Base-by-base conservation (phyloP, 2,797 vertebrate species). In the Coregonus sp. region DNA sequence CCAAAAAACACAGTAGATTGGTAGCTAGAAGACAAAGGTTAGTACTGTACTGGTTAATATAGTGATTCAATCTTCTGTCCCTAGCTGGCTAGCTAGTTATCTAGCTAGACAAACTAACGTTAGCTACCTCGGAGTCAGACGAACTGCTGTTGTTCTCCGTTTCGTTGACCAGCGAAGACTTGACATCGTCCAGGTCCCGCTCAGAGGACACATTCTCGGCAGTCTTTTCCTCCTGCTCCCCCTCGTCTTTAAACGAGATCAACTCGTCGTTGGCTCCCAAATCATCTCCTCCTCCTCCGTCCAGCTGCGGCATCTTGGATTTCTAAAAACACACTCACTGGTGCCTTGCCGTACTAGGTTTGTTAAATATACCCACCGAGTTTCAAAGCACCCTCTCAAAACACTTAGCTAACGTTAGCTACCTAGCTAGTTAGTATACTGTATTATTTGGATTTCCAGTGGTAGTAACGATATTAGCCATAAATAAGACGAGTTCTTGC, bases 141-240 rank as follows among this genome's bases (percentile, higher is more conserved):
- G 92, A 93, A 85, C 95, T 94, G 91, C 94, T 95, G 87, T 93
- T 94, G 86, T 93, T 95, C 89, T 98, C 97, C 5, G 96, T 96
- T 91, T 98, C 97, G 92, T 97, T 94, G 81, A 98, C 96, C 84
- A 98, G 88, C 0, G 96, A 97, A 15, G 96, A 97, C 91, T 98
- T 98, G 84, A 98, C 95, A 67, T 98, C 97, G 88, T 97, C 97
- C 90, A 98, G 87, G 85, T 98, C 97, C 75, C 95, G 89, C 50
- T 94, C 95, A 0, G 95, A 93, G 25, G 95, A 95, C 78, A 92
- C 95, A 70, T 94, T 95, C 78, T 94, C 94, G 75, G 94, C 92
- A 76, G 93, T 94, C 88, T 97, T 97, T 83, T 97, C 96, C 89
- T 96, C 96, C 87, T 96, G 96, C 66, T 97, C 96, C 11, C 96